phyloP scores from a whole-genome alignment of 2,888 invertebrate species.

The Dorcus parallelipipedus region DNA sequence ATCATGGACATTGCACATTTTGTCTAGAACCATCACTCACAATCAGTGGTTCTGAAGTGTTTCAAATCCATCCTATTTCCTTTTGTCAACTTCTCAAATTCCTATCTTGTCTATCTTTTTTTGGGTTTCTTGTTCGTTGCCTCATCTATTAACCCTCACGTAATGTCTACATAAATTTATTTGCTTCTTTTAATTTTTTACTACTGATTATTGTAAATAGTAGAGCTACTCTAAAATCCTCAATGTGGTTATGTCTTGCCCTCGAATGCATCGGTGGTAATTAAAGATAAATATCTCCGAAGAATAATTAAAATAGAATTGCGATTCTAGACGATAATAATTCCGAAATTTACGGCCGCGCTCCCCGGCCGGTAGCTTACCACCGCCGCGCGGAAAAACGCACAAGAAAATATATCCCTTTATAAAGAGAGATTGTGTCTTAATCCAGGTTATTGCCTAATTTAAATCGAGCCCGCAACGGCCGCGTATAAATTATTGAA shows the following conservation, averaged over 20 bases:
- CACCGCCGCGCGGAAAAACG: not conserved
- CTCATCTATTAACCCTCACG: too few species aligned
- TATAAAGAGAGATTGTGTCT: conserved; percentile 17
- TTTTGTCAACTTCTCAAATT: too few species aligned
- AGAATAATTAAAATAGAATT: conserved; percentile 11
- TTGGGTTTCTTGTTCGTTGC: too few species aligned
- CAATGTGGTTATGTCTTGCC: not conserved
- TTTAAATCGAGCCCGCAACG: conserved; percentile 43
- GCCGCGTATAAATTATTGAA: conserved; percentile 55
- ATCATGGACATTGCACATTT: too few species aligned
- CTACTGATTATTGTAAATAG: too few species aligned
- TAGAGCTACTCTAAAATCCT: too few species aligned
- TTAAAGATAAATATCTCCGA: conserved; percentile 16
- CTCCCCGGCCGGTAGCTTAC: not conserved
- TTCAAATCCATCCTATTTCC: too few species aligned
- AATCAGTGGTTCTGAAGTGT: too few species aligned
- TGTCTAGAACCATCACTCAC: too few species aligned
- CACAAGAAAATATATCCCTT: not conserved
- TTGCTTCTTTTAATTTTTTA: too few species aligned
- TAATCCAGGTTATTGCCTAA: conserved; percentile 51
- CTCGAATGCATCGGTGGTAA: conserved; percentile 6
- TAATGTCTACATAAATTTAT: too few species aligned
- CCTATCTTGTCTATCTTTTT: too few species aligned
- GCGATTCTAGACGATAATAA: conserved; percentile 11
- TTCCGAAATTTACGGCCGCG: conserved; percentile 13